Percentiles rank a stretch among this genome's conserved stretches.
These are phyloP conservation scores for Dreissena polymorpha DNA, from an alignment of 1,140 invertebrate species.

Conservation along the genomic window DNA sequence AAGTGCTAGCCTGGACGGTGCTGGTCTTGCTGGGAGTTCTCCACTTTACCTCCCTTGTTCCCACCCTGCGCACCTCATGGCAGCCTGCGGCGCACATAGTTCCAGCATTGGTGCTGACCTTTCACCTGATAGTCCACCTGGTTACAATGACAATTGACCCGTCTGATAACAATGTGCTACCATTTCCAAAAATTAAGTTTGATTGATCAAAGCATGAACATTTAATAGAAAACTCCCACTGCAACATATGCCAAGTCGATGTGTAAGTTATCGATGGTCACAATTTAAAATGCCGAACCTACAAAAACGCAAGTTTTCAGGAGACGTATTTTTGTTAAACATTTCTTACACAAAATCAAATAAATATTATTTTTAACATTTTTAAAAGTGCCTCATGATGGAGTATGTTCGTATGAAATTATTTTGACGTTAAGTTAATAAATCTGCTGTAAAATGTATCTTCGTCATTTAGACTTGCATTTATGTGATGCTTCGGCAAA, in stretches of 20 bases:
- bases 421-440: too few species aligned
- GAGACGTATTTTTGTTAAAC: too few species aligned
- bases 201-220: conserved; percentile 92
- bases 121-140: conserved; percentile 88
- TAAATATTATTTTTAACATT: too few species aligned
- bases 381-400: too few species aligned
- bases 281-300: too few species aligned
- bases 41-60: conserved; percentile 88
- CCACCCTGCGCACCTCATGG: conserved; percentile 82
- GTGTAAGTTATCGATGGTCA: too few species aligned
- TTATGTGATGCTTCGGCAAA: too few species aligned
- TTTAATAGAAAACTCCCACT: conserved; percentile 96
- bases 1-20: conserved; percentile 91
- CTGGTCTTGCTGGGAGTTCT: conserved; percentile 86
- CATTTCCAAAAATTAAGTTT: conserved; percentile 81
- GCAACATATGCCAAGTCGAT: conserved; percentile 94
- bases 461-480: too few species aligned
- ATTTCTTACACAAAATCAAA: too few species aligned
- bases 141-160: conserved; percentile 91
- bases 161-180: conserved; percentile 84
- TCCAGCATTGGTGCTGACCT: conserved; percentile 82
- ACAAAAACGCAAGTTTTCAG: too few species aligned
- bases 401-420: too few species aligned
- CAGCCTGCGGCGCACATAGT: conserved; percentile 79
- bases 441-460: too few species aligned